Base-by-base conservation (phyloP, 2,888 invertebrate species). In the Sphecodes monilicornis region DNA sequence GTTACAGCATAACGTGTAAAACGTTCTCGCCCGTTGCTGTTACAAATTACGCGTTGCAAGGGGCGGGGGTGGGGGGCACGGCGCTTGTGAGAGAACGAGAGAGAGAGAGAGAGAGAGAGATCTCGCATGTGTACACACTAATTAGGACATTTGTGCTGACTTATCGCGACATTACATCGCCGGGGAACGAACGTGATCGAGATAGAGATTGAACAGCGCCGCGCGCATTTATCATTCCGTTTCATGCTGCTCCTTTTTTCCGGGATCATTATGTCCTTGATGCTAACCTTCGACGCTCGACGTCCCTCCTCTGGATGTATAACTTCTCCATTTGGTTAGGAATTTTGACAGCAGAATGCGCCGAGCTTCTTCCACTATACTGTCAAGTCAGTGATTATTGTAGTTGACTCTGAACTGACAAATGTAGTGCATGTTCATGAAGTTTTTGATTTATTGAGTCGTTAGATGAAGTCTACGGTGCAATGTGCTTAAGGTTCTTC, bases 101-200 rank as follows among this genome's bases (percentile, higher is more conserved):
- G n/a, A n/a, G n/a, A 11, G 18, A 39, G 73, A 41, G 60, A 26
- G 39, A 54, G 36, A 57, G 26, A 73, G 43, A 74, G 64, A 66
- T 72, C 68, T 50, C 46, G 78, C 60, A 54, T 80, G 78, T 70
- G 80, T 69, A 74, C 82, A 82, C 78, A 75, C 88, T 88, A 88
- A 88, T 88, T 88, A 87, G 85, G 87, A 88, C 88, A 87, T 88
- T 85, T 82, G 87, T 77, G 82, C 83, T 83, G 87, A 87, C 82
- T 88, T 88, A 88, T 88, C 88, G 87, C 74, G 82, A 87, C 84
- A 75, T 87, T 83, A 85, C 85, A 87, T 88, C 88, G 82, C 84
- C 84, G 64, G 70, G 57, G 82, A 82, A 86, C 82, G 84, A 84
- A 79, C 78, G 84, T 77, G 82, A 87, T 87, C 78, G 87, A 82